A percentile compares a stretch with the other conserved stretches of the same genome.
phyloP scores from a whole-genome alignment of 1,140 invertebrate species.

The Tetramorium parvispinum region DNA sequence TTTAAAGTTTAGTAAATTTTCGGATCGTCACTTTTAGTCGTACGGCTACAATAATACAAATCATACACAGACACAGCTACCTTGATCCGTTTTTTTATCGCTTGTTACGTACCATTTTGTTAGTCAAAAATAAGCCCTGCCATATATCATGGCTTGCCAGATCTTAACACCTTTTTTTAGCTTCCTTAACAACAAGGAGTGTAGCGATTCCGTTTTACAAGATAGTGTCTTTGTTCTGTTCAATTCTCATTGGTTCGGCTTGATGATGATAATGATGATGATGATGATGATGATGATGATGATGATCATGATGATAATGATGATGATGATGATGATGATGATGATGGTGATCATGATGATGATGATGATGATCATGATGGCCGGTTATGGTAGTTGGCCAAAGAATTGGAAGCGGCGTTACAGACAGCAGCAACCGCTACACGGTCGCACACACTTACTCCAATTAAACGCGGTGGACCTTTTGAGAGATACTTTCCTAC shows the following conservation, averaged over 20 bases:
- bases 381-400: conserved; percentile 84
- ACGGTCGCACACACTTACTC: conserved; percentile 90
- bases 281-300: conserved; percentile 5
- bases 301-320: neutral
- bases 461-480: conserved; percentile 90
- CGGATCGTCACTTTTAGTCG: conserved; percentile 40
- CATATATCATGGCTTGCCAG: conserved; percentile 61
- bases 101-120: conserved; percentile 55
- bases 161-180: conserved; percentile 64
- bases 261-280: conserved; percentile 63
- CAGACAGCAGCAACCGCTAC: conserved; percentile 89
- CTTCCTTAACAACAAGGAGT: conserved; percentile 63
- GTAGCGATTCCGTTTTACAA: conserved; percentile 74
- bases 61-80: conserved; percentile 25
- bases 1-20: neutral
- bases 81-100: conserved; percentile 18
- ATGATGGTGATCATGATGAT: neutral
- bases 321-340: neutral
- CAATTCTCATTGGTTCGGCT: conserved; percentile 84
- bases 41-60: conserved; percentile 37
- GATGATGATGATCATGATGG: conserved; percentile 22
- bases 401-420: conserved; percentile 88
- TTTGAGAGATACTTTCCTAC: conserved; percentile 92
- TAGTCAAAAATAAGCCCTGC: conserved; percentile 50
- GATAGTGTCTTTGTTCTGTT: conserved; percentile 84